Evolutionary conservation across 2,888 invertebrate species (phyloP), one percentile per base, ranked within the genome.

Genomic region (Vandiemenella viatica): DNA sequence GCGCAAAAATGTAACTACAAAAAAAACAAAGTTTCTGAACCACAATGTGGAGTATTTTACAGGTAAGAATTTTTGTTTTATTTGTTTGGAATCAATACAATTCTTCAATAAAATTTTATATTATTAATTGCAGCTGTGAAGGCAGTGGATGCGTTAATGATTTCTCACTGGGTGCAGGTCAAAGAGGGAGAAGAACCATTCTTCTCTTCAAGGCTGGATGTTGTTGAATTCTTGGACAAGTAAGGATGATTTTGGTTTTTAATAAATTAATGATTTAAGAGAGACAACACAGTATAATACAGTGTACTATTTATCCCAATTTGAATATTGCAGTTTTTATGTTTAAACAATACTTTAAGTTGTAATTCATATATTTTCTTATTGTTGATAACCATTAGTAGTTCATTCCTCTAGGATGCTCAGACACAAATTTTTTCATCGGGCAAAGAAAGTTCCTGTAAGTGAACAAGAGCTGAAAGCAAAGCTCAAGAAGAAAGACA

Each of bases 11-110:
- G 83, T 95, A 19, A 91, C 89, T 26, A 86, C 84, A 3, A 95
- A 96, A 70, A 91, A 89, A 65, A 96, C 95, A 0, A 95, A 93
- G 67, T 91, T 97, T 65, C 75, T 95, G 45, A 91, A 89, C 62
- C 96, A 97, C 66, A 86, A 91, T 67, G 96, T 97, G 10, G 90
- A 93, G 65, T 97, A 95, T 69, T 97, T 97, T 63, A 90, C 90
- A 56, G 90, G 92, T 79, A 71, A 62, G 60, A 59, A 32, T 45
- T 22, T 44, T 26, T 48, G 18, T 46, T 43, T 42, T 20, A 37
- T n/a, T 19, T 45, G n/a, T 37, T 40, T 46, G 15, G 19, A 21
- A n/a, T n/a, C n/a, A n/a, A n/a, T n/a, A n/a, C n/a, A n/a, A n/a
- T n/a, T n/a, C n/a, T n/a, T n/a, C n/a, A n/a, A n/a, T n/a, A n/a